Percentiles rank a stretch among this genome's conserved stretches.
Conservation (phyloP, 1,140 invertebrate species). For the Lamellibrachia luymesi region DNA sequence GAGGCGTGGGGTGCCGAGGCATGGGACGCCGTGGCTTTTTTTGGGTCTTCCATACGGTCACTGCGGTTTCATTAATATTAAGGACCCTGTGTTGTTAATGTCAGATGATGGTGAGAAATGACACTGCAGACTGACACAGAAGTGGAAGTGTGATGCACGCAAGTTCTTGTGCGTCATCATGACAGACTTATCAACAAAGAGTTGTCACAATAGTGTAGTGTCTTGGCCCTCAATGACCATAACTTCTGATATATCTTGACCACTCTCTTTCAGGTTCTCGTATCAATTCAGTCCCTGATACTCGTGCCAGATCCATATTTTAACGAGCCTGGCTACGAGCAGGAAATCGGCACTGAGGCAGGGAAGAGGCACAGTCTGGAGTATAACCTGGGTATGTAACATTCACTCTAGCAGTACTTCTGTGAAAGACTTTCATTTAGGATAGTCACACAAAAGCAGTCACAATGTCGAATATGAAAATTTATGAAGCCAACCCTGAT, state of each 20-base stretch:
- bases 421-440: not conserved
- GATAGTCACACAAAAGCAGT: not conserved
- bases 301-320: constrained; percentile 34
- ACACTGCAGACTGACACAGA: too few relatives aligned
- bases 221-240: too few relatives aligned
- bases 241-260: not conserved
- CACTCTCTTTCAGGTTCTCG: constrained; percentile 22
- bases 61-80: too few relatives aligned
- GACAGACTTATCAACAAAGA: too few relatives aligned
- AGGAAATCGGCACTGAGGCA: constrained; percentile 39
- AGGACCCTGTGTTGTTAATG: too few relatives aligned
- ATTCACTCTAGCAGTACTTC: not conserved
- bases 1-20: not conserved
- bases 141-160: too few relatives aligned
- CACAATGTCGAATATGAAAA: not conserved
- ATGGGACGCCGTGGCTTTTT: not conserved
- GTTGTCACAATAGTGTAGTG: too few relatives aligned
- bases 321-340: constrained; percentile 36
- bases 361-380: constrained; percentile 39
- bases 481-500: not conserved
- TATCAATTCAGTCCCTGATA: constrained; percentile 36
- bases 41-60: too few relatives aligned
- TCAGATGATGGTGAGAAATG: constrained; percentile 5
- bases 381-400: constrained; percentile 35
- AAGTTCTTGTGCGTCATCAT: too few relatives aligned